Evolutionary conservation across 2,888 invertebrate species (phyloP).

Genomic region (Sylvicola cinctus): DNA sequence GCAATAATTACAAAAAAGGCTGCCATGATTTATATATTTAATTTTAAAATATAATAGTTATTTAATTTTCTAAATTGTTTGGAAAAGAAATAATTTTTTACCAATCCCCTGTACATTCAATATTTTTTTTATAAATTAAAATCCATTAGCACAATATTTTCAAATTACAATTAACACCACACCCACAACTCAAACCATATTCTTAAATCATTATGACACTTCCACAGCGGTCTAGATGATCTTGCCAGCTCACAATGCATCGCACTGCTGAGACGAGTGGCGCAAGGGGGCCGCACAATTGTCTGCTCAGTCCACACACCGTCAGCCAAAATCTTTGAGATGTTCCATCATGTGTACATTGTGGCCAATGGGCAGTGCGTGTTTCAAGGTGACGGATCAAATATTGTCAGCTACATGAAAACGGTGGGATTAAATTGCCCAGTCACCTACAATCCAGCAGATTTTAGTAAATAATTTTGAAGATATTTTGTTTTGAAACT

Average conservation of each 20-base stretch:
- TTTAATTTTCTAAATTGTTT: no score
- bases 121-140: no score
- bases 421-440: conserved; percentile 69
- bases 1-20: no score
- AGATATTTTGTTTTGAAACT: conserved; percentile 1
- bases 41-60: no score
- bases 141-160: no score
- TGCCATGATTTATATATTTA: no score
- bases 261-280: conserved; percentile 60
- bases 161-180: no score
- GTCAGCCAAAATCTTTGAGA: conserved; percentile 74
- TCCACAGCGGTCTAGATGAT: conserved; percentile 71
- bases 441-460: conserved; percentile 85
- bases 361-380: conserved; percentile 76
- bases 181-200: no score
- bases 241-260: conserved; percentile 78
- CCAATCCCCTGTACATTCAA: no score
- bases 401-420: conserved; percentile 64
- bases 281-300: conserved; percentile 72
- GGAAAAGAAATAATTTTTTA: no score
- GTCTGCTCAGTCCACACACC: conserved; percentile 95
- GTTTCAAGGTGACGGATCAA: conserved; percentile 60
- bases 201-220: conserved; percentile 1
- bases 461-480: conserved; percentile 48
- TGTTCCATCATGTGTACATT: conserved; percentile 81